Percentiles rank a stretch among this genome's conserved stretches.
Evolutionary conservation across 2,888 invertebrate species (phyloP).

Genomic region (Herminia tarsipennalis): DNA sequence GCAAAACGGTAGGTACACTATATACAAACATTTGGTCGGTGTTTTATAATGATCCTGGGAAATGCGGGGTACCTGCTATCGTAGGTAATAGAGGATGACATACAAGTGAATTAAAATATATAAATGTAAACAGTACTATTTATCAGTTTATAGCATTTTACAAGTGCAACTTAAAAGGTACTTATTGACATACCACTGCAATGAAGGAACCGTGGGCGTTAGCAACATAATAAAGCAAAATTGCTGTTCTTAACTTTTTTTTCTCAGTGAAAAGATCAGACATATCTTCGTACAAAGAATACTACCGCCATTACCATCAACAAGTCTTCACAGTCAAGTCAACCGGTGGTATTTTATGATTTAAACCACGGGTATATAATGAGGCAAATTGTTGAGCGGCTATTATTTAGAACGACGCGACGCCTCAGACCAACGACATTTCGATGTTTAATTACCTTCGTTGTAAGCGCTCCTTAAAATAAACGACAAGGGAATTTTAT

Average conservation of each 20-base stretch:
- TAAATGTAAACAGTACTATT: too few relatives aligned
- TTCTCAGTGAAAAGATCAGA: neutral
- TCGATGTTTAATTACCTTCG: constrained; percentile 76
- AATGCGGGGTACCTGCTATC: too few relatives aligned
- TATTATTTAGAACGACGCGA: constrained; percentile 72
- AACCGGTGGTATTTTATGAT: constrained; percentile 37
- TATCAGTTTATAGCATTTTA: too few relatives aligned
- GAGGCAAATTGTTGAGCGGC: constrained; percentile 47
- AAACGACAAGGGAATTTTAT: constrained; percentile 69
- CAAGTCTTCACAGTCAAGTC: neutral
- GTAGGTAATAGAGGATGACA: too few relatives aligned
- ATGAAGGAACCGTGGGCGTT: too few relatives aligned
- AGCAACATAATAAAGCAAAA: neutral
- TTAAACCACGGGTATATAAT: constrained; percentile 37
- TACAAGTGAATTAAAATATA: too few relatives aligned
- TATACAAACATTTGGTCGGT: too few relatives aligned
- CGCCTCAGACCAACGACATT: constrained; percentile 69
- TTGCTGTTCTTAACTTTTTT: neutral
- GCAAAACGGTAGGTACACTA: too few relatives aligned
- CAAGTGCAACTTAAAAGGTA: too few relatives aligned
- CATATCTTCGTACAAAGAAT: neutral
- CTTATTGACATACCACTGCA: too few relatives aligned
- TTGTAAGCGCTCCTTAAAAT: constrained; percentile 71
- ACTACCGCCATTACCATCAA: neutral
- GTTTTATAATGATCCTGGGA: too few relatives aligned